A percentile compares a stretch with the other conserved stretches of the same genome.
Conservation (phyloP, 1,140 invertebrate species). For the Sweltsa coloradensis region DNA sequence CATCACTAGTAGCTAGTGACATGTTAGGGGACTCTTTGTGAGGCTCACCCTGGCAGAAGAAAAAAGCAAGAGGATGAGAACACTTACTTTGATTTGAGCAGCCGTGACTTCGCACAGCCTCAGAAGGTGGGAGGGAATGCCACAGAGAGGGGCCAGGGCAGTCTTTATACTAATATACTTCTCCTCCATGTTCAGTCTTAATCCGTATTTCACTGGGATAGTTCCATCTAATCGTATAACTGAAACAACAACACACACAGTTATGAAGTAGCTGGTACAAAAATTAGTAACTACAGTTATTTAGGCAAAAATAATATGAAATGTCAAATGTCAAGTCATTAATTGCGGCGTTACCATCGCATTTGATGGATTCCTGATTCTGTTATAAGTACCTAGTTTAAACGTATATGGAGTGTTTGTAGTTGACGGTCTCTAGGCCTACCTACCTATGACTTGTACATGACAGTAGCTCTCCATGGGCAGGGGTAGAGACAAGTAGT, state of each 20-base stretch:
- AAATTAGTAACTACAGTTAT: background rate
- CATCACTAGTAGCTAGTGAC: no score
- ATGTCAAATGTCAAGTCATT: no score
- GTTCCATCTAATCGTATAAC: slow-evolving; percentile 58
- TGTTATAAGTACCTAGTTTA: no score
- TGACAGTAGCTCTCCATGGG: slow-evolving; percentile 67
- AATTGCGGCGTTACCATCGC: no score
- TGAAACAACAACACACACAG: slow-evolving; percentile 2
- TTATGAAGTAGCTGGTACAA: no score
- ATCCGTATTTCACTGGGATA: slow-evolving; percentile 67
- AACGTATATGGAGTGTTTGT: no score
- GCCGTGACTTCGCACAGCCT: slow-evolving; percentile 55
- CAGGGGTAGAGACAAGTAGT: slow-evolving; percentile 71
- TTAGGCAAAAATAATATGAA: no score
- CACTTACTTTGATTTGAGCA: slow-evolving; percentile 45
- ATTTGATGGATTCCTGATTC: no score
- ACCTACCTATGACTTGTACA: slow-evolving; percentile 56
- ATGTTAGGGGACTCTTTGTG: no score
- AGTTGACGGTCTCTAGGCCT: no score
- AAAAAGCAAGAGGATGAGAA: no score
- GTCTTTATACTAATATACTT: slow-evolving; percentile 59
- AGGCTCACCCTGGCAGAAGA: no score
- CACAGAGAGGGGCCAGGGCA: slow-evolving; percentile 49
- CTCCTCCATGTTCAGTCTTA: slow-evolving; percentile 66
- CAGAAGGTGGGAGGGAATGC: slow-evolving; percentile 44